These are phyloP conservation scores for Ptilodon capucinus DNA, from an alignment of 2,888 invertebrate species.

Conservation along the genomic window DNA sequence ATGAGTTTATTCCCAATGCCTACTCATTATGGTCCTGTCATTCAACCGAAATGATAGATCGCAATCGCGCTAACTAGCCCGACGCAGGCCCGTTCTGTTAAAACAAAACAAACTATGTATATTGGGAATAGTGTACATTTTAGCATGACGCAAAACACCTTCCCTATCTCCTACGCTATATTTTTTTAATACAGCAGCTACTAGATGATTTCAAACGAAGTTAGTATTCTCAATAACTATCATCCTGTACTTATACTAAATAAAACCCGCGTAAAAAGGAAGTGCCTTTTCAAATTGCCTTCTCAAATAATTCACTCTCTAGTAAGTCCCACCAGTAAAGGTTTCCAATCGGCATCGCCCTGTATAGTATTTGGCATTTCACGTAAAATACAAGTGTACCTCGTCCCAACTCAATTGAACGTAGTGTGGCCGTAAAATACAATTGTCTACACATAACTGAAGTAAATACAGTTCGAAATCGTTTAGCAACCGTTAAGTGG, in stretches of 20 bases:
- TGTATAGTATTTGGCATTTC: not conserved
- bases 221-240: too few relatives aligned
- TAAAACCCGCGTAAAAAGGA: not conserved
- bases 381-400: not conserved
- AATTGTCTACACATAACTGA: slow-evolving; percentile 37
- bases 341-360: not conserved
- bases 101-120: not conserved
- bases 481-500: slow-evolving; percentile 57
- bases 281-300: not conserved
- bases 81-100: slow-evolving; percentile 5
- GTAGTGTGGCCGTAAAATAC: slow-evolving; percentile 33
- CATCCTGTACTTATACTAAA: too few relatives aligned
- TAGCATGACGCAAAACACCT: too few relatives aligned
- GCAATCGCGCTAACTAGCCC: slow-evolving; percentile 13
- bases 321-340: not conserved
- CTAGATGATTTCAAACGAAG: too few relatives aligned
- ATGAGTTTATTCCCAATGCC: slow-evolving; percentile 15
- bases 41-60: slow-evolving; percentile 25
- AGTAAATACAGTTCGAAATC: slow-evolving; percentile 47
- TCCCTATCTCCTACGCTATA: too few relatives aligned
- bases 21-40: slow-evolving; percentile 17
- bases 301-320: not conserved
- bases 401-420: slow-evolving; percentile 10
- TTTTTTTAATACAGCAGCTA: too few relatives aligned
- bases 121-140: too few relatives aligned